Base-by-base conservation (phyloP, 1,140 invertebrate species). In the Mesaphorura yosii region DNA sequence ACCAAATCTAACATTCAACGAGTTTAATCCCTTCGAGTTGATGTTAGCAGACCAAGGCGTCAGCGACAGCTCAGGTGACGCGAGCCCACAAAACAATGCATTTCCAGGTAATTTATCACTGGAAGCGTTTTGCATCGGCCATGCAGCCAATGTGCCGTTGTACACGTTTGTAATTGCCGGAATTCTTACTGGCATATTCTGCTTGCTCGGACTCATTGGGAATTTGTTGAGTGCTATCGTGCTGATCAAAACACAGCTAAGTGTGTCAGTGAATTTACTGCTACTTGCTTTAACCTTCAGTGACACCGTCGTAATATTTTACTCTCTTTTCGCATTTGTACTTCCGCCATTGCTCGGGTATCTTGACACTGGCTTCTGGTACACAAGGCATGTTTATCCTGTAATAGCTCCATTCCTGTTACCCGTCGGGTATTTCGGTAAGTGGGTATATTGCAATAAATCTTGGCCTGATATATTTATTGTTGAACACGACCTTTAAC, bases 221-320 rank as follows among this genome's bases (percentile, higher is more conserved):
- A 94, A 94, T 68, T 74, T 83, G 23, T 81, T 93, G n/a, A 86
- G 87, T 1, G 88, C 93, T 74, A 81, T 89, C 22, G 89, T 95
- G 27, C 72, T 94, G 5, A 87, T 83, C 10, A 76, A 87, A 28
- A 87, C 86, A 0, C 87, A 91, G 64, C 93, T 94, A 89, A 78
- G 83, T 59, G 90, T 86, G 10, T 91, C 88, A 60, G 90, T 93
- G 60, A 94, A 94, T 72, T 90, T 88, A 64, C 76, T 92, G 53
- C 76, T 94, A 4, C 87, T 87, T 39, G 88, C 88, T 1, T 74
- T 94, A 34, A 89, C 91, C 1, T 78, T 84, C 62, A 89, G 87
- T 71, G 90, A 94, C 72, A 87, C 85, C 1, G 75, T 88, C 45
- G 76, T 94, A 41, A 85, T 93, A 40, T 72, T 90, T 40, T 84